Percentiles rank a stretch among this genome's conserved stretches.
phyloP scores from a whole-genome alignment of 2,888 invertebrate genomes.

The Opisthograptis luteolata region DNA sequence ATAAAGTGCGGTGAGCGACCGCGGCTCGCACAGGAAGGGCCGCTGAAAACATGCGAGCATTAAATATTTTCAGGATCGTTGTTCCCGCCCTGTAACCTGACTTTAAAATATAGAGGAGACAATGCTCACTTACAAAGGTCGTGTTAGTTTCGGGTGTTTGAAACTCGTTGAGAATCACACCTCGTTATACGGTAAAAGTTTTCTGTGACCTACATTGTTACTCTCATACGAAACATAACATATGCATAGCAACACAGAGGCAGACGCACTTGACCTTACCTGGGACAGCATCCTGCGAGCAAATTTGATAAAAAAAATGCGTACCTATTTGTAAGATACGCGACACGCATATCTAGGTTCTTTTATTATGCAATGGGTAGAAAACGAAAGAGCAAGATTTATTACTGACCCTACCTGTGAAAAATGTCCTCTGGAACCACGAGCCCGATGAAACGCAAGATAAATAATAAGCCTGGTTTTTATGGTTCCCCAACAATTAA shows the following conservation, averaged over 20 bases:
- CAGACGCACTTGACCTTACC: conserved; percentile 16
- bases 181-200: conserved; percentile 3
- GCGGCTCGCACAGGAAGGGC: conserved; percentile 41
- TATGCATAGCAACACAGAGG: conserved; percentile 23
- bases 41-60: conserved; percentile 48
- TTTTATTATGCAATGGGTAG: conserved; percentile 31
- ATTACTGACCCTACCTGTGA: conserved; percentile 2
- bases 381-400: conserved; percentile 4
- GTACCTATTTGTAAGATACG: conserved; percentile 29
- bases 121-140: conserved; percentile 42
- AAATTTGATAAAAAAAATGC: conserved; percentile 30
- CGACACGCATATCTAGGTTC: conserved; percentile 16
- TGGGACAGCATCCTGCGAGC: conserved; percentile 19
- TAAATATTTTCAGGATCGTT: conserved; percentile 59
- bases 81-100: conserved; percentile 36
- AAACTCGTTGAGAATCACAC: conserved; percentile 15
- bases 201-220: conserved; percentile 18
- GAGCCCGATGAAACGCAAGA: too few relatives aligned
- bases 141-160: conserved; percentile 15
- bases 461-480: too few relatives aligned
- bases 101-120: conserved; percentile 32
- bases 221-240: conserved; percentile 14
- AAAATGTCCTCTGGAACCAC: background rate
- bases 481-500: too few relatives aligned
- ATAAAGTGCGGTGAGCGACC: conserved; percentile 40